Base-by-base conservation (phyloP, 2,113 vertebrate species). In the Pedionomus torquatus region DNA sequence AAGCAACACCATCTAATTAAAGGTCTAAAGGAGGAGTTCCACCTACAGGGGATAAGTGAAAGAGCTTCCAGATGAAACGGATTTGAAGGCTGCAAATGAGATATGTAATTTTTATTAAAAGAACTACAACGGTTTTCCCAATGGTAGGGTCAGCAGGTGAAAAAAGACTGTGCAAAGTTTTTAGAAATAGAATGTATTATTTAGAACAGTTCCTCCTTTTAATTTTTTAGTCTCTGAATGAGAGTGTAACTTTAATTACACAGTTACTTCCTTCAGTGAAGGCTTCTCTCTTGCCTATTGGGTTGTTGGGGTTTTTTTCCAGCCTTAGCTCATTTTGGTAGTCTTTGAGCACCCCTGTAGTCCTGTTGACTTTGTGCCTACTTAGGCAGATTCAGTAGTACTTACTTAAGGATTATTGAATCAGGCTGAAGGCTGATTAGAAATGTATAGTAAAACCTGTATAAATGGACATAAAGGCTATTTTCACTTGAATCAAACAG, bases 1-100 rank as follows among this genome's bases (percentile, higher is more conserved):
- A 92, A 97, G 82, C 93, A 95, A 94, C 85, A 83, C 65, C 85
- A 96, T 90, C 87, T 97, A 97, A 97, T 97, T 96, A 95, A 95
- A 74, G 86, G 90, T 89, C 78, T 92, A 60, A 89, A 87, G 70
- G 64, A 81, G 7, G 72, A 87, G 68, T 93, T 95, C 71, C 85
- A 82, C 74, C 88, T 78, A 74, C 70, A 88, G 94, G 93, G 89
- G 96, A 92, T 13, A 87, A 68, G 81, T 93, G 51, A 95, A 97
- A 97, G 91, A 95, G 76, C 41, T 90, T 85, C 46, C 51, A 70
- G 77, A 90, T 90, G 66, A 96, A 95, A 90, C 37, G 51, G 63
- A 75, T 4, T 78, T 70, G 41, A 65, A 79, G n/a, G 61, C 87
- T 95, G 82, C 46, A 93, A 97, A 97, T 94, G 88, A 94, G 89